Evolutionary conservation across 2,113 vertebrate species (phyloP).

Genomic region (Chloropsis cyanopogon): DNA sequence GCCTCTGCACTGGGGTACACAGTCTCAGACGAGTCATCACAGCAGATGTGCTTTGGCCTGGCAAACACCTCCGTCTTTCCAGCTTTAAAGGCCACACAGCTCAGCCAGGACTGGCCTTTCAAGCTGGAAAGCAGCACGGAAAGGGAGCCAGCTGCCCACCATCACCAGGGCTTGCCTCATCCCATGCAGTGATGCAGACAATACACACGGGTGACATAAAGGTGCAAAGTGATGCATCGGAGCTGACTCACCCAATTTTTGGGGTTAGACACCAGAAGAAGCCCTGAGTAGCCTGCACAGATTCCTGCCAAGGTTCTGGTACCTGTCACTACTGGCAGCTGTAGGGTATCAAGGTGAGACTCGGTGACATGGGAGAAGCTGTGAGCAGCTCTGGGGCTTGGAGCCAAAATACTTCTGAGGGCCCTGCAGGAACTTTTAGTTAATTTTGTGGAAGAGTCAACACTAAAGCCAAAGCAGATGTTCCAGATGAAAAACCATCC

Average conservation of each 20-base stretch:
- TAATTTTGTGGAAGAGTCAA: neutral
- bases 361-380: accelerated
- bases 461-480: neutral
- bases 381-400: neutral
- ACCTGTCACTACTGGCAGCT: neutral
- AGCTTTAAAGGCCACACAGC: neutral
- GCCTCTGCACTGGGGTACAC: neutral
- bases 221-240: neutral
- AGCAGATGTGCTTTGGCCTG: constrained; percentile 8
- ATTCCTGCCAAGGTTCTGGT: neutral
- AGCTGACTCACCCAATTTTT: neutral
- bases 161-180: neutral
- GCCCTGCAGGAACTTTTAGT: neutral
- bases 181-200: neutral
- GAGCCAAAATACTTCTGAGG: neutral
- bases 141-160: neutral
- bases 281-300: neutral
- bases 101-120: neutral
- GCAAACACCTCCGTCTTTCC: neutral
- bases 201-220: accelerated
- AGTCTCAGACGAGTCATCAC: neutral
- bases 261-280: neutral
- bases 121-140: neutral
- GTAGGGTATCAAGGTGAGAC: neutral
- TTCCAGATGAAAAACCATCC: neutral